Evolutionary conservation across 1,140 invertebrate genomes (phyloP), one percentile per base, ranked within the genome.

Genomic region (Colletes gigas): DNA sequence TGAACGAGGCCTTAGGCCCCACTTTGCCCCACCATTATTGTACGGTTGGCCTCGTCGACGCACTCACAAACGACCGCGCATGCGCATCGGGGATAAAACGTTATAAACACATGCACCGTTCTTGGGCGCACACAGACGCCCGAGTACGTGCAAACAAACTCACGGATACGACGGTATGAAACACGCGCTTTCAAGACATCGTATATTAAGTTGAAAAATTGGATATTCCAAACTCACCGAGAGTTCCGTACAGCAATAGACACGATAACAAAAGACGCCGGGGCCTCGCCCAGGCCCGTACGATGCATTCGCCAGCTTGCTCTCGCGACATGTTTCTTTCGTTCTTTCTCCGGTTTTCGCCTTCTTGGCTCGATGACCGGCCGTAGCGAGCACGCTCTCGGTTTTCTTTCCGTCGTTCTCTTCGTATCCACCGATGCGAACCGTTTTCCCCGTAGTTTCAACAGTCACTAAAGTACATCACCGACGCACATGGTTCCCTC

Each of bases 201-300:
- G 17, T 39, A 52, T 63, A 72, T 54, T 72, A 78, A 81, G 63
- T 71, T 83, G 70, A 81, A 78, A 84, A 63, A 80, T 67, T 67
- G 82, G n/a, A 21, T 67, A 52, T 21, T 84, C 55, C 30, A 12
- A 30, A 86, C 89, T 90, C 84, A 90, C 89, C 89, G 60, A 88
- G 59, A 85, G 83, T 84, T 84, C 84, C 83, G 65, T 52, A 72
- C 30, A 90, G 80, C 19, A 88, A 68, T 30, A 90, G 66, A n/a
- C 81, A 81, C 55, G 77, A 67, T 50, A 79, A 57, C 17, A 84
- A 52, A 55, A 72, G 71, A 75, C 41, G 52, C 67, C 57, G 60
- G 71, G 71, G 70, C 83, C 82, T 86, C 78, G 84, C 83, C 88
- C 83, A 82, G 85, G 79, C 10, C 82, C 80, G 71, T 60, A 77